These are phyloP conservation scores for Oenanthe melanoleuca DNA, from an alignment of 2,113 vertebrate species.

Conservation along the genomic window DNA sequence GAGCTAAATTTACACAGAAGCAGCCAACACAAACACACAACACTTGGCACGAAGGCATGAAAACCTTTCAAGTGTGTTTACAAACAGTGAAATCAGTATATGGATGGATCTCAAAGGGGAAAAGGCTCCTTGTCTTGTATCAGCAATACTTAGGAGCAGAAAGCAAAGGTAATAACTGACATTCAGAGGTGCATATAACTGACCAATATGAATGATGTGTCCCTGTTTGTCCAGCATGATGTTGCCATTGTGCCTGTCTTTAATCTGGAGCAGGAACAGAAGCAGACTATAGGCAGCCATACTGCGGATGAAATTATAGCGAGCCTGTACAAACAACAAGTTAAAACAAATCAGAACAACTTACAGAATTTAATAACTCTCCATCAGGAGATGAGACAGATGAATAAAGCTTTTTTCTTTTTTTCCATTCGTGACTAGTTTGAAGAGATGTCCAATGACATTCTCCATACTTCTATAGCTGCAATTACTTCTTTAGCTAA, in stretches of 20 bases:
- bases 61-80: not conserved
- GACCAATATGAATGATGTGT: conserved; percentile 96
- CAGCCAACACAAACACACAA: not conserved
- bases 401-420: not conserved
- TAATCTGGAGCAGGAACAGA: conserved; percentile 95
- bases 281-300: conserved; percentile 97
- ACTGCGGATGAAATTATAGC: conserved; percentile 98
- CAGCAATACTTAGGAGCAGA: not conserved
- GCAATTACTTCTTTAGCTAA: not conserved
- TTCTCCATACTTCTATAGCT: not conserved
- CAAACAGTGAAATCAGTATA: not conserved
- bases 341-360: not conserved
- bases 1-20: not conserved
- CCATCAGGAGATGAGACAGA: not conserved
- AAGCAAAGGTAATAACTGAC: not conserved
- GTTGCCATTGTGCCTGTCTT: conserved; percentile 97
- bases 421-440: not conserved
- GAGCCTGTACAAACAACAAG: conserved; percentile 78
- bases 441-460: not conserved
- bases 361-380: not conserved
- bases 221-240: conserved; percentile 98
- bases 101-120: not conserved
- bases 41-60: not conserved
- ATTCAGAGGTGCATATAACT: conserved; percentile 34
- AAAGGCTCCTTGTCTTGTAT: not conserved